These are phyloP conservation scores for Apoderus coryli DNA, from an alignment of 2,888 invertebrate genomes.

Conservation along the genomic window DNA sequence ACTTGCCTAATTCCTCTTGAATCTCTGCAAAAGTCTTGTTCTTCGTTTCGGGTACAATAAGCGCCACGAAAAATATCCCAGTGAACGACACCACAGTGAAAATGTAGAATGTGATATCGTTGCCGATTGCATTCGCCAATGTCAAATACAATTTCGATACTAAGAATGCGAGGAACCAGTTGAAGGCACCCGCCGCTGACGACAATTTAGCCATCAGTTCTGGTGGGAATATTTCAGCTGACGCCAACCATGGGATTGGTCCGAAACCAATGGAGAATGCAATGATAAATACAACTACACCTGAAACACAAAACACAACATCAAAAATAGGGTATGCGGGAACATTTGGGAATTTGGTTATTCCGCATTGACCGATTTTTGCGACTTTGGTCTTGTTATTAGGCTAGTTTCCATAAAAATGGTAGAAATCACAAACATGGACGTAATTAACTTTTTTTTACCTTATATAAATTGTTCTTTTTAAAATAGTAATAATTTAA, in stretches of 20 bases:
- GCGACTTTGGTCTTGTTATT: no score
- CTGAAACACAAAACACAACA: no score
- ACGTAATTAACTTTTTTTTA: no score
- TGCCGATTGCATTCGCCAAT: conserved; percentile 39
- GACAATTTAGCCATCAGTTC: conserved; percentile 65
- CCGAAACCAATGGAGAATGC: conserved; percentile 74
- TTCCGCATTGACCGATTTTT: no score
- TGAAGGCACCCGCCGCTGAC: conserved; percentile 68
- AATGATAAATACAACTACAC: conserved; percentile 62
- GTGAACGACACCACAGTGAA: conserved; percentile 51
- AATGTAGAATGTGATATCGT: conserved; percentile 58
- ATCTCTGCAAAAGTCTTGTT: conserved; percentile 25
- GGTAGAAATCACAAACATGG: no score
- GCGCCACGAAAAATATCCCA: conserved; percentile 45
- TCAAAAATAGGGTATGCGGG: no score
- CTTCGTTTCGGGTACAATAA: conserved; percentile 27
- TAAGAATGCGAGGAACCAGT: conserved; percentile 69
- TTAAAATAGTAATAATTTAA: no score
- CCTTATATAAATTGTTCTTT: no score
- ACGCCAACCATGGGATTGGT: conserved; percentile 79
- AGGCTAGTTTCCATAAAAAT: no score
- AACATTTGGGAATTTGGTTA: no score
- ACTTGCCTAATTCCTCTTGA: conserved; percentile 16
- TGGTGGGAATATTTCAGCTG: conserved; percentile 67
- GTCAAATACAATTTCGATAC: conserved; percentile 60